Evolutionary conservation across 2,797 vertebrate genomes (phyloP), one percentile per base, ranked within the genome.

Genomic region (Sebastes umbrosus): DNA sequence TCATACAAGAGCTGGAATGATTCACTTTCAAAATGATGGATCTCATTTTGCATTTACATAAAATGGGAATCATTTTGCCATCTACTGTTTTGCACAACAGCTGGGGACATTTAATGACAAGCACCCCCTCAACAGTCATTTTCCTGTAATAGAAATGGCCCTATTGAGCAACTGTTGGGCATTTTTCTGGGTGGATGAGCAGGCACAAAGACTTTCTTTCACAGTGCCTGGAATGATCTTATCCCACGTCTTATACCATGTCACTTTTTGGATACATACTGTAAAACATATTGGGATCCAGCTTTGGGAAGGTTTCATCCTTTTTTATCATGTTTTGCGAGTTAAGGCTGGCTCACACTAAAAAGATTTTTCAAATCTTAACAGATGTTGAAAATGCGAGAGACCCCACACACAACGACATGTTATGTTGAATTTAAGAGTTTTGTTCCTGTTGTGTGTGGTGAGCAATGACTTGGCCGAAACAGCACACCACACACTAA

Each of bases 1-100:
- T 86, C 68, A 79, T 66, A 9, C 32, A 29, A 46, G 25, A 79
- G 59, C 57, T 24, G 72, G 62, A 79, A 63, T 80, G 13, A 70
- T 57, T 79, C 36, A 39, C 24, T 83, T 79, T 79, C 12, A 79
- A 25, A 86, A 71, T 66, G 69, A 83, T 78, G 63, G 72, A 87
- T 76, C 22, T 69, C n/a, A 58, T 72, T 75, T 79, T 70, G 13
- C 75, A 84, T 77, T 69, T 14, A 52, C 55, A 82, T 70, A 57
- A 84, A 79, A 72, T 52, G 54, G 60, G 20, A 68, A 72, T 80
- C 3, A 57, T 70, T 74, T 65, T 72, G 14, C 62, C n/a, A 11
- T 83, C 29, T 69, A n/a, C 18, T 74, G 43, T 11, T 60, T 20
- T 54, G 64, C 63, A 68, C 69, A 57, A 72, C 66, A 80, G 72